A percentile compares a stretch with the other conserved stretches of the same genome.
phyloP scores from a whole-genome alignment of 2,113 vertebrate genomes.

The Sylvilagus bachmani region DNA sequence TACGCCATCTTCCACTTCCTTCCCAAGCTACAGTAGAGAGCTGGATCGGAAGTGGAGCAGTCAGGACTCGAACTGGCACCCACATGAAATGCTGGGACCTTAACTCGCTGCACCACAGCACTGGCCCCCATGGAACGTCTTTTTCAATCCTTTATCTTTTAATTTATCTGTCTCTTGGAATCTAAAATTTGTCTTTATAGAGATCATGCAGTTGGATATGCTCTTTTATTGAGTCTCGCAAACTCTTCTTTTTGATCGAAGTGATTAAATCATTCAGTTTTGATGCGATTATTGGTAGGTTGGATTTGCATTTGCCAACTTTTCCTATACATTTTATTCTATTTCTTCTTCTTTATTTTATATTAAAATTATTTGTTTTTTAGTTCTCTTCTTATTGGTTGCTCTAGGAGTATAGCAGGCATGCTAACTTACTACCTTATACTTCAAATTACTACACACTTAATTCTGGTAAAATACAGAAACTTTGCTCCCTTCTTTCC shows the following conservation, averaged over 20 bases:
- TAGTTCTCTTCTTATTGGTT: constrained; percentile 24
- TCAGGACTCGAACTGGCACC: too few relatives aligned
- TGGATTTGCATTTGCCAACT: neutral
- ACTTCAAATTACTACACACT: constrained; percentile 46
- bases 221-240: neutral
- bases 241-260: constrained; percentile 36
- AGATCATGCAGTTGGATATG: neutral
- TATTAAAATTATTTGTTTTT: neutral
- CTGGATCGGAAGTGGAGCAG: too few relatives aligned
- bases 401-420: neutral
- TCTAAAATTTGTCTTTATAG: neutral
- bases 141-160: neutral
- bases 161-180: neutral
- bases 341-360: constrained; percentile 3
- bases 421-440: neutral
- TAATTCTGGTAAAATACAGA: constrained; percentile 25
- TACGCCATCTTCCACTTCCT: too few relatives aligned
- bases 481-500: neutral
- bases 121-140: too few relatives aligned
- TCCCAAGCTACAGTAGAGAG: too few relatives aligned
- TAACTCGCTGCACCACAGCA: too few relatives aligned
- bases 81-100: too few relatives aligned
- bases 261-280: neutral
- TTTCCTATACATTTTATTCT: neutral
- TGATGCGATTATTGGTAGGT: neutral